Conservation (phyloP, 2,888 invertebrate species). For the Agriopis marginaria region DNA sequence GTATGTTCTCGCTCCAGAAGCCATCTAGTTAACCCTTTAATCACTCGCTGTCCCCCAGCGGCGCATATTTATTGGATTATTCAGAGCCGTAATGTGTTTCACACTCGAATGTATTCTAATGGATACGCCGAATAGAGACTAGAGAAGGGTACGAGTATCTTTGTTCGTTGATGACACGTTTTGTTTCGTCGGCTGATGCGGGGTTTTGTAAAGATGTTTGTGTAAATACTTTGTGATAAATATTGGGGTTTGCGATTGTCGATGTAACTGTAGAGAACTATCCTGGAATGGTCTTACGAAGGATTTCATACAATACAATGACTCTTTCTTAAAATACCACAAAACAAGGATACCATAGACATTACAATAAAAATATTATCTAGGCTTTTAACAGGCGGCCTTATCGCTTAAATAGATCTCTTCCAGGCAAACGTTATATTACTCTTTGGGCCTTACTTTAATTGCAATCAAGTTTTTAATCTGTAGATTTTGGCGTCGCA, state of each 20-base stretch:
- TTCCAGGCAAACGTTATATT: no score
- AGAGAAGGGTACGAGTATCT: conserved; percentile 17
- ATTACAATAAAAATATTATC: no score
- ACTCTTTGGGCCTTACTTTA: no score
- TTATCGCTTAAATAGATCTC: no score
- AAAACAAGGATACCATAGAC: no score
- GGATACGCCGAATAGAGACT: conserved; percentile 41
- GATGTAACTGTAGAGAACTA: neutral
- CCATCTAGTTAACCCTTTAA: conserved; percentile 50
- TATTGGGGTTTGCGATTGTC: conserved; percentile 2
- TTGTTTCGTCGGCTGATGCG: conserved; percentile 11
- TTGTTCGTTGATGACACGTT: conserved; percentile 18
- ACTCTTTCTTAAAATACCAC: no score
- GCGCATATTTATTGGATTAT: conserved; percentile 59
- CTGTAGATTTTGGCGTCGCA: no score
- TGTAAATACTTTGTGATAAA: conserved; percentile 11
- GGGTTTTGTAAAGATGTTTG: conserved; percentile 20
- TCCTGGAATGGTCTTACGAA: neutral
- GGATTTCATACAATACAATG: no score
- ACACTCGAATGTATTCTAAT: conserved; percentile 66
- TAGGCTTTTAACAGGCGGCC: no score
- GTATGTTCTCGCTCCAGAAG: conserved; percentile 20
- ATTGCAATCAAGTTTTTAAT: no score
- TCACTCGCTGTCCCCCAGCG: conserved; percentile 46
- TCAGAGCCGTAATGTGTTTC: conserved; percentile 57